These are phyloP conservation scores for Callipepla squamata DNA, from an alignment of 2,113 vertebrate genomes.

Conservation along the genomic window DNA sequence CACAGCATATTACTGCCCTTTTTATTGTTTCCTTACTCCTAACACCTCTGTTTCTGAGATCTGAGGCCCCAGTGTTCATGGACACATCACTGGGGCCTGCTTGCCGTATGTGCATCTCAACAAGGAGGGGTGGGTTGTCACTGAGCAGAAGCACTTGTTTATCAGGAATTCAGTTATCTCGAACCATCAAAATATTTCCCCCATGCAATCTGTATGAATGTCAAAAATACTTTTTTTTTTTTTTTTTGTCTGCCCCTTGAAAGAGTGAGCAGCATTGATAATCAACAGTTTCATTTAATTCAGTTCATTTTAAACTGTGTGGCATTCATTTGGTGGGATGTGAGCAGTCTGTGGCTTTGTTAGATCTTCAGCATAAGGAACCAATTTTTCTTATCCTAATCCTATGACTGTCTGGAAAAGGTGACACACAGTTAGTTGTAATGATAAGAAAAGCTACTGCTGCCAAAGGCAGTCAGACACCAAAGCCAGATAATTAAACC, in stretches of 20 bases:
- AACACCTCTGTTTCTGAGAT: not conserved
- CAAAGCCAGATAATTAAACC: conserved; percentile 75
- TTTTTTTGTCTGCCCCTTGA: conserved; percentile 21
- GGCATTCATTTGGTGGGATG: conserved; percentile 59
- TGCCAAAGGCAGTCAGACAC: conserved; percentile 73
- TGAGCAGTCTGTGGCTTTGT: conserved; percentile 68
- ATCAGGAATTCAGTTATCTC: conserved; percentile 9
- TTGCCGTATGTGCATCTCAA: conserved; percentile 14
- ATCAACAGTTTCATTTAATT: conserved; percentile 71
- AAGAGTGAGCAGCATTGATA: conserved; percentile 65
- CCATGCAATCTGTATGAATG: conserved; percentile 23
- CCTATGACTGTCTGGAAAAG: conserved; percentile 72
- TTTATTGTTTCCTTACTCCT: not conserved
- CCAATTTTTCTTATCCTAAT: conserved; percentile 77
- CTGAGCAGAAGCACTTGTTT: conserved; percentile 30
- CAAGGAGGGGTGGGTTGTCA: not conserved
- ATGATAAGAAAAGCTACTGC: conserved; percentile 76
- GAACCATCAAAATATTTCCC: conserved; percentile 41
- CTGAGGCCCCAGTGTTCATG: not conserved
- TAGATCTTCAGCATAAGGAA: conserved; percentile 74
- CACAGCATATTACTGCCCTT: not conserved
- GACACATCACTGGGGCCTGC: not conserved
- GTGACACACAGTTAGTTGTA: conserved; percentile 69
- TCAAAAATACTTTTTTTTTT: conserved; percentile 7
- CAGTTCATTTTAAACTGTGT: conserved; percentile 66